Base-by-base conservation (phyloP, 2,888 invertebrate genomes). In the Theodoxus fluviatilis region DNA sequence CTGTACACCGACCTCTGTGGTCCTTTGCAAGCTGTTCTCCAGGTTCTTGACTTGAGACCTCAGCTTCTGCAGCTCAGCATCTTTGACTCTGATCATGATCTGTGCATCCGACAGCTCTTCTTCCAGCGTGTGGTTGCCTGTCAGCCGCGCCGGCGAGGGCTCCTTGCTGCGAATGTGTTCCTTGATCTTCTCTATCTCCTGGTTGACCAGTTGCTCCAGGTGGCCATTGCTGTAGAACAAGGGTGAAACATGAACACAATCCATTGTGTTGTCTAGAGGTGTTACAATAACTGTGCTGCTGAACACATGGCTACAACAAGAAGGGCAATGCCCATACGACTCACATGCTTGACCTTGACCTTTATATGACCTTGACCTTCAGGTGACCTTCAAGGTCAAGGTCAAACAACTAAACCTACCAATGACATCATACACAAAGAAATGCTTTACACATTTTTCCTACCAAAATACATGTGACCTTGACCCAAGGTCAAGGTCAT, bases 131-230 rank as follows among this genome's bases (percentile, higher is more conserved):
- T 79, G 74, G 68, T 75, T 80, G 25, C 80, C 81, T 12, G 80
- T 79, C 12, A 80, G 75, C 25, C 74, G 72, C 59, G 78, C 79
- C 64, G 77, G 77, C 1, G 74, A 75, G 37, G 71, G 69, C 9
- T 74, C 72, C 37, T 79, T 78, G 37, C 77, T 81, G 72, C 79
- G 79, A 52, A 82, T 80, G 69, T 81, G 82, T 12, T 81, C 79
- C 69, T 83, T 84, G 69, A 85, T 70, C 31, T 80, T 76, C 55
- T 83, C 83, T 35, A 85, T 81, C 74, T 85, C 94, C 83, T 94
- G 93, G 83, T 93, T 91, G 59, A 96, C 89, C 87, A 94, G 93
- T 83, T 93, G 92, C 68, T 92, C 93, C 71, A 87, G 79, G 43
- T 85, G 82, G 61, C 86, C 85, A 77, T 84, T 84, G 72, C 85